phyloP scores from a whole-genome alignment of 2,113 vertebrate genomes.

The Channa maculata region DNA sequence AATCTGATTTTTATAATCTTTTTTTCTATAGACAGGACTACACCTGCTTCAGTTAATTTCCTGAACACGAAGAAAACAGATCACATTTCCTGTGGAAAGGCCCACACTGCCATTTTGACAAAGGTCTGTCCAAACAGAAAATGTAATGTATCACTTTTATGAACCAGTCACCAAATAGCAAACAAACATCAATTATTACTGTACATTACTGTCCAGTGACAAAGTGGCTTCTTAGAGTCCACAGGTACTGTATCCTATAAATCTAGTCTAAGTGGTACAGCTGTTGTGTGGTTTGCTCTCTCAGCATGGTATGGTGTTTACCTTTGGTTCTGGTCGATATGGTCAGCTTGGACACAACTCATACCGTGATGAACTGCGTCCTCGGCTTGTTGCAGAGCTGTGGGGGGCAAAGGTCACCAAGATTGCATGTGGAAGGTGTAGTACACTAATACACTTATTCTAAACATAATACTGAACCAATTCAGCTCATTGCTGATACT shows the following conservation, averaged over 20 bases:
- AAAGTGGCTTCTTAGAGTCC: too few species aligned
- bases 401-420: slow-evolving; percentile 87
- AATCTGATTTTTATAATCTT: too few species aligned
- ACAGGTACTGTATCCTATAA: too few species aligned
- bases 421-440: slow-evolving; percentile 90
- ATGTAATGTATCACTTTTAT: too few species aligned
- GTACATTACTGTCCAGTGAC: too few species aligned
- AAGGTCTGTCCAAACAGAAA: slow-evolving; percentile 81
- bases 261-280: too few species aligned
- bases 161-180: too few species aligned
- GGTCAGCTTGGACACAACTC: slow-evolving; percentile 95
- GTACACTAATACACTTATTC: background rate
- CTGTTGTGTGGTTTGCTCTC: background rate
- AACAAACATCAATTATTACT: too few species aligned
- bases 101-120: slow-evolving; percentile 91
- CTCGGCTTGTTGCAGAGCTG: slow-evolving; percentile 89
- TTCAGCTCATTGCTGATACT: background rate
- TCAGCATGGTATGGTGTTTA: slow-evolving; percentile 91
- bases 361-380: slow-evolving; percentile 87
- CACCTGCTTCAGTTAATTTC: slow-evolving; percentile 85
- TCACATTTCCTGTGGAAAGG: slow-evolving; percentile 91
- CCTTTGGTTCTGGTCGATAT: slow-evolving; percentile 91
- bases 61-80: slow-evolving; percentile 89
- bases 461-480: background rate
- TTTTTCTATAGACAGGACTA: slow-evolving; percentile 85